Conservation (phyloP, 2,888 invertebrate species). For the Ctenicera cuprea region DNA sequence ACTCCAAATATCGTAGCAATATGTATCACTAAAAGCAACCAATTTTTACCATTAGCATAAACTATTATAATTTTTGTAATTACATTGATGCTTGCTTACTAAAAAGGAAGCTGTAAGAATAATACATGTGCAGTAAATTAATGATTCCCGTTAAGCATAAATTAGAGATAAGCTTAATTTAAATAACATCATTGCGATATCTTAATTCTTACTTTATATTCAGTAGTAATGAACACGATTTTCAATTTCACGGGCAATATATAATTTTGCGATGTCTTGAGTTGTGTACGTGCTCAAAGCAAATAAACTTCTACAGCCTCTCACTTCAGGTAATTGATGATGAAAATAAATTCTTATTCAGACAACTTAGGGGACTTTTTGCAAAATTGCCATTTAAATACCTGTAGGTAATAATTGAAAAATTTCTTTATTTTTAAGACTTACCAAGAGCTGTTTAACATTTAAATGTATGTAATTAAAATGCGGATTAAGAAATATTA, state of each 20-base stretch:
- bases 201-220: constrained; percentile 36
- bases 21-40: too few species aligned
- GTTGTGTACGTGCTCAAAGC: constrained; percentile 18
- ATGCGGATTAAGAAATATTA: too few species aligned
- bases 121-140: constrained; percentile 20
- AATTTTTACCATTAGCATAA: too few species aligned
- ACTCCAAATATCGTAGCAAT: too few species aligned
- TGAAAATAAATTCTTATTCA: constrained; percentile 3
- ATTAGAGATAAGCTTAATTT: constrained; percentile 33
- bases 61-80: neutral
- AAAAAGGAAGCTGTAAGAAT: constrained; percentile 1
- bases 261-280: constrained; percentile 16
- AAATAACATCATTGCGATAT: constrained; percentile 29
- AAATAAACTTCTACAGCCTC: constrained; percentile 19
- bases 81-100: neutral
- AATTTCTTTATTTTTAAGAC: too few species aligned
- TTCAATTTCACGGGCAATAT: constrained; percentile 36
- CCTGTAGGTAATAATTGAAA: too few species aligned
- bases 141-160: constrained; percentile 30
- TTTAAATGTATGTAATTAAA: too few species aligned
- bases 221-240: constrained; percentile 35
- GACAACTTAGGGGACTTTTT: neutral
- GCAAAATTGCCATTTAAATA: too few species aligned
- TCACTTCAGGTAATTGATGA: constrained; percentile 22
- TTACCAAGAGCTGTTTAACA: too few species aligned